phyloP scores from a whole-genome alignment of 2,888 invertebrate species.

The Melieria picta region DNA sequence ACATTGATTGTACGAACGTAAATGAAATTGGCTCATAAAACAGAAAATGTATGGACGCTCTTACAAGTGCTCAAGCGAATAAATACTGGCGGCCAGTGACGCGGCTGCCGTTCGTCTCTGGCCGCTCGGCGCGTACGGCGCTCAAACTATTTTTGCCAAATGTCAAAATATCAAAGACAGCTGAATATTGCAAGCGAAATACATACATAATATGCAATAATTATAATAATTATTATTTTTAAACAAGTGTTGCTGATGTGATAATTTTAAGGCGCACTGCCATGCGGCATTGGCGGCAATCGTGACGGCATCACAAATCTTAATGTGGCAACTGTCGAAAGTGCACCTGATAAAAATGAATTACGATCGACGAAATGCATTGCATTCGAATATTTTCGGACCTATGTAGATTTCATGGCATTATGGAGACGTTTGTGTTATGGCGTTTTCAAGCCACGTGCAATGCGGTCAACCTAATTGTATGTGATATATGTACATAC shows the following conservation, averaged over 20 bases:
- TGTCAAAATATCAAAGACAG: conserved; percentile 15
- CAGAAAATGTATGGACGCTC: background rate
- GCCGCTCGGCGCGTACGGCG: too few relatives aligned
- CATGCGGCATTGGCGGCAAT: conserved; percentile 6
- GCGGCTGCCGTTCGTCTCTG: background rate
- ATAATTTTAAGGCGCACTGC: conserved; percentile 14
- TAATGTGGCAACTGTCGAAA: too few relatives aligned
- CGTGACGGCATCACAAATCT: background rate
- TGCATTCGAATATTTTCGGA: too few relatives aligned
- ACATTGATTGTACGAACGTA: conserved; percentile 37
- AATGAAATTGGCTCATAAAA: conserved; percentile 23
- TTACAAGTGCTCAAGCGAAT: background rate
- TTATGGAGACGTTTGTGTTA: too few relatives aligned
- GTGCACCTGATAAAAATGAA: too few relatives aligned
- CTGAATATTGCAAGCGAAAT: background rate
- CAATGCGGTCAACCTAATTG: too few relatives aligned
- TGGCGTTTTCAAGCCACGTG: too few relatives aligned
- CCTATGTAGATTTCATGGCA: too few relatives aligned
- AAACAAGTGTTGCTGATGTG: conserved; percentile 42
- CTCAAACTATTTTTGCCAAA: conserved; percentile 6
- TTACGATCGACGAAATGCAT: too few relatives aligned
- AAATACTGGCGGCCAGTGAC: background rate
- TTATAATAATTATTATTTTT: conserved; percentile 41
- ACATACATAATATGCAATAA: conserved; percentile 45
- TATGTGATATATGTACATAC: too few relatives aligned